These are phyloP conservation scores for Lemur catta DNA, from an alignment of 2,797 vertebrate species.

Conservation along the genomic window DNA sequence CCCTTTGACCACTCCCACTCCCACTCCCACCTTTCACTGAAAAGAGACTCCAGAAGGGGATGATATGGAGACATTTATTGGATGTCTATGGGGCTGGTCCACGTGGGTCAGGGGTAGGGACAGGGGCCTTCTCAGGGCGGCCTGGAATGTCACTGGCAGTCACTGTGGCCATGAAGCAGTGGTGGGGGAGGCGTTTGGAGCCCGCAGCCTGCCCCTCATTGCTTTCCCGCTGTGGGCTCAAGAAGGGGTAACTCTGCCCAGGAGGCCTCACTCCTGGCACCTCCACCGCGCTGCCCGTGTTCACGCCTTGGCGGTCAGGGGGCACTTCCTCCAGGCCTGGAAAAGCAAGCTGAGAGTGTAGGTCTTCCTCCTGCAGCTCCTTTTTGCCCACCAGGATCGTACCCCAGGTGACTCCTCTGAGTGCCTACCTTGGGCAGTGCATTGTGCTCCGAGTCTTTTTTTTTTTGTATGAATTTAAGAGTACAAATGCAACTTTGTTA, in stretches of 20 bases:
- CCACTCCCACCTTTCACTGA: neutral
- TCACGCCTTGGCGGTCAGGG: conserved; percentile 72
- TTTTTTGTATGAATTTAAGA: too few relatives aligned
- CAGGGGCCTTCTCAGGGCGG: conserved; percentile 76
- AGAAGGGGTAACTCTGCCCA: conserved; percentile 81
- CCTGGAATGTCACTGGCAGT: conserved; percentile 81
- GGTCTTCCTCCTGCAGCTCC: neutral
- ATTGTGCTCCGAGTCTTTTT: neutral
- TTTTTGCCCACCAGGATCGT: neutral
- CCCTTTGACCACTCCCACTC: neutral
- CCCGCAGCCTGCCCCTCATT: conserved; percentile 82
- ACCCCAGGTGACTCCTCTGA: neutral
- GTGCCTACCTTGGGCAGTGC: neutral
- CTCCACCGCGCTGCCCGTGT: neutral
- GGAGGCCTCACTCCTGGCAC: neutral
- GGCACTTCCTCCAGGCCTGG: conserved; percentile 77
- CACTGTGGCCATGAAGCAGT: conserved; percentile 85
- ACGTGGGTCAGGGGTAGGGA: neutral
- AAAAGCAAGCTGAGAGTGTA: conserved; percentile 66
- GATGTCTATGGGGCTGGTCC: neutral
- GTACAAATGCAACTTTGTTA: too few relatives aligned
- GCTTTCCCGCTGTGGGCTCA: conserved; percentile 84
- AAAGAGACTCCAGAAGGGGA: conserved; percentile 25
- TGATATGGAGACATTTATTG: conserved; percentile 48
- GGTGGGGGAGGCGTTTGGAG: conserved; percentile 84